Conservation (phyloP, 2,797 vertebrate species). For the Rallus crepitans region DNA sequence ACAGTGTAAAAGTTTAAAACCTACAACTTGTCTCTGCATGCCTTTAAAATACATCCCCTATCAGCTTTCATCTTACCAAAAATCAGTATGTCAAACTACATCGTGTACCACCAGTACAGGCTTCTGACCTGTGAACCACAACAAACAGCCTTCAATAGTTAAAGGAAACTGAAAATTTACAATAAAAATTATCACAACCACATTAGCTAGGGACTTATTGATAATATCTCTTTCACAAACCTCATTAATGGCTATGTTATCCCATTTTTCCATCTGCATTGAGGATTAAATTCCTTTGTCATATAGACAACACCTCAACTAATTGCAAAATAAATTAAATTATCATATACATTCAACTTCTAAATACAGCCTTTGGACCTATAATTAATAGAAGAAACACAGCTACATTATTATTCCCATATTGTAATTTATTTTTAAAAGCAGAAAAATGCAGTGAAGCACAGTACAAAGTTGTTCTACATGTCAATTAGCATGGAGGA, state of each 20-base stretch:
- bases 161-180: neutral
- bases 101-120: accelerated
- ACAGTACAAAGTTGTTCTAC: neutral
- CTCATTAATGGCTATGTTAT: neutral
- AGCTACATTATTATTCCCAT: neutral
- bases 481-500: constrained; percentile 45
- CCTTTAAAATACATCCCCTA: neutral
- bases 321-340: constrained; percentile 18
- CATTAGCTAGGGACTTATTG: neutral
- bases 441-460: neutral
- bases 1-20: neutral
- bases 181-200: neutral
- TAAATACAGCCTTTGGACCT: constrained; percentile 3
- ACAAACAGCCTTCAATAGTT: neutral
- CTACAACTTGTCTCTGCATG: neutral
- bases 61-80: neutral
- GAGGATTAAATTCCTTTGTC: neutral
- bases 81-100: neutral
- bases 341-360: neutral
- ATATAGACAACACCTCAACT: neutral
- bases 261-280: neutral
- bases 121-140: neutral
- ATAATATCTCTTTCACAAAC: neutral
- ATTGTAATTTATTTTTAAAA: neutral
- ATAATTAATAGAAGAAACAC: neutral